Evolutionary conservation across 2,113 vertebrate genomes (phyloP), one percentile per base, ranked within the genome.

Genomic region (Hippoglossus stenolepis): DNA sequence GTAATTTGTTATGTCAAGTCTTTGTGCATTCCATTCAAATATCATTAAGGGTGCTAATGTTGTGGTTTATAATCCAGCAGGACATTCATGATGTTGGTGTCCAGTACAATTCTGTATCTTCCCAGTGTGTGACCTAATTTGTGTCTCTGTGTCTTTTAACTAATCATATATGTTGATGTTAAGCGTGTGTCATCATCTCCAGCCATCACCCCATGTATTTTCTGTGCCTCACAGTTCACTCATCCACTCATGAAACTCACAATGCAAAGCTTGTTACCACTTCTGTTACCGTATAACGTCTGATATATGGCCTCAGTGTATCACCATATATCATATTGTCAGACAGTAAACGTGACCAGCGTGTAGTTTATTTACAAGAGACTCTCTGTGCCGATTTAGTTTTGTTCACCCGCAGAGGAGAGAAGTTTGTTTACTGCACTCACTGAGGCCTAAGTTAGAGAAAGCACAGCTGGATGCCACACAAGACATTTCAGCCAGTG

Each of bases 41-140:
- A 58, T 80, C 88, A 86, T 82, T 23, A 24, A 23, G 28, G 85
- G 58, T 89, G 86, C 85, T 91, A 85, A 91, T 90, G 85, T 87
- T 90, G 70, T 89, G 80, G 72, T 92, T 93, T 91, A 69, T 87
- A 80, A 91, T 87, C 83, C 91, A 92, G 91, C 90, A 86, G 90
- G 90, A 65, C 38, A 67, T 84, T 90, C 86, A 89, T 89, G 84
- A 80, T 90, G 68, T 91, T 80, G 83, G 77, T 89, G 79, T 89
- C 85, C 84, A 87, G 87, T 91, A 85, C 85, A 70, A 87, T 54
- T 90, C 81, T 87, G 85, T 85, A 40, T 88, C 84, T 89, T 63
- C 64, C 23, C 40, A 53, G 45, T 65, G 72, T 79, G 79, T 69
- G 24, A 45, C 21, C 49, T 56, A 70, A 35, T 60, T 61, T 58